Percentiles rank a stretch among this genome's conserved stretches.
Evolutionary conservation across 2,797 vertebrate genomes (phyloP).

Genomic region (Graptemys geographica): DNA sequence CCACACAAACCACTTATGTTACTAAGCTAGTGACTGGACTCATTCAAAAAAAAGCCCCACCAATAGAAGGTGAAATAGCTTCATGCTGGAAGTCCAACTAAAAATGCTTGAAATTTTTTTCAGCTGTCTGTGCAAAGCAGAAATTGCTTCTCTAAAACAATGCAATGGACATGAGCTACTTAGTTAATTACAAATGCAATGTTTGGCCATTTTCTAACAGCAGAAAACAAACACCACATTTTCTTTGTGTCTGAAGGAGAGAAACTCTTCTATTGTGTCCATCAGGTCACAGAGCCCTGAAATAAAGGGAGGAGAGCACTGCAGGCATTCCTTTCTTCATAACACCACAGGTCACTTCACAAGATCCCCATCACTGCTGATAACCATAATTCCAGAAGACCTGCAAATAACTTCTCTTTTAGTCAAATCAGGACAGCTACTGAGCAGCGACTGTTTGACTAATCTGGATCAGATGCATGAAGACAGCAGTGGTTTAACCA

Average conservation of each 20-base stretch:
- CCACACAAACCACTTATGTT: not conserved
- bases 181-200: not conserved
- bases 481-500: not conserved
- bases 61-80: not conserved
- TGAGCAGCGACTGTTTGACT: not conserved
- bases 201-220: not conserved
- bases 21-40: not conserved
- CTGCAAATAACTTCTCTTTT: rapidly evolving
- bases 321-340: not conserved
- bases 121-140: not conserved
- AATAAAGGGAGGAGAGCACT: not conserved
- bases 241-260: not conserved
- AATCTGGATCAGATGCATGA: not conserved
- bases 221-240: not conserved
- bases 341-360: not conserved
- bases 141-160: not conserved
- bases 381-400: not conserved
- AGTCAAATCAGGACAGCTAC: not conserved
- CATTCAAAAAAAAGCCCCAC: not conserved
- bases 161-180: not conserved
- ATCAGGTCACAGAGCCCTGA: not conserved
- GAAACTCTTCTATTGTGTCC: not conserved
- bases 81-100: not conserved
- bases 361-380: not conserved
- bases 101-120: not conserved